Evolutionary conservation across 2,888 invertebrate genomes (phyloP), one percentile per base, ranked within the genome.

Genomic region (Molanna angustata): DNA sequence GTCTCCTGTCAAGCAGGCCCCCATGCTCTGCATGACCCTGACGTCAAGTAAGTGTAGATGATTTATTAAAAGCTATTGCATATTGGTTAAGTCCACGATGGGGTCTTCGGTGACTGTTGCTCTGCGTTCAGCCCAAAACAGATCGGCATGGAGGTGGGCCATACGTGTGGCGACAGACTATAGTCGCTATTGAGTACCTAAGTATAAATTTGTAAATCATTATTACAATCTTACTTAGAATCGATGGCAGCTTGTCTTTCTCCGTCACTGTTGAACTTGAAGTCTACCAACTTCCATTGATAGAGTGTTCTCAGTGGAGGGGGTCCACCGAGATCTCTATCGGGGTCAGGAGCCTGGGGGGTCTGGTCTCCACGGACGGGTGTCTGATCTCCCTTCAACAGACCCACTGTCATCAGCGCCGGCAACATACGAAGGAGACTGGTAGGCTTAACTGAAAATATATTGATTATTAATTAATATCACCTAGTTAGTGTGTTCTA

Each of bases 241-340:
- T 69, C 68, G 9, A 89, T 72, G 1, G 87, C 87, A 21, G 70
- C 66, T 20, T 77, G 71, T 17, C 87, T 73, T 39, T 80, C 80
- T 11, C 71, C 69, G 14, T 73, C 70, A 0, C 80, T 77, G 2
- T 82, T 80, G 66, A 84, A 91, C 44, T 82, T 82, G 64, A 84
- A 90, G 65, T 91, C 90, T 3, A 91, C 68, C 27, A 78, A 75
- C 57, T 82, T 84, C 90, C 90, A 91, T 53, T 84, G 82, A 66
- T 86, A 88, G 17, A 85, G 73, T 18, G 83, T 80, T 61, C 64
- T 75, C 60, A 83, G 80, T 1, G 81, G 80, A 1, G 80, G 80
- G 0, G 80, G 78, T 31, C 70, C 74, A 2, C 80, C 79, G 0
- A 71, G 70, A n/a, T 69, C 57, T 1, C 68, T 63, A 61, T 72